Conservation (phyloP, 92 coral and sea anemone genomes). For the Paramuricea clavata region DNA sequence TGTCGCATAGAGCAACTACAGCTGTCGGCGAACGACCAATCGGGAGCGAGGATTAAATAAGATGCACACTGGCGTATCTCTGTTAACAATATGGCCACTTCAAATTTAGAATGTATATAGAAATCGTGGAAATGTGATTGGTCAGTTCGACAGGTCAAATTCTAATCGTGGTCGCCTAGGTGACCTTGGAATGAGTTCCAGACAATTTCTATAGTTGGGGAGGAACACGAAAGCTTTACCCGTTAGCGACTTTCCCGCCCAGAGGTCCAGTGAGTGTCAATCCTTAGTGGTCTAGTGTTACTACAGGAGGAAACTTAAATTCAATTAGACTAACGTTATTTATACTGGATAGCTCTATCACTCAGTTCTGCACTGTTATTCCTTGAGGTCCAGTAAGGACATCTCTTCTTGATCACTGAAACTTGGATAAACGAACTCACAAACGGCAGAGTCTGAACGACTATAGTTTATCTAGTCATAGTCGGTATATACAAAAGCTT, state of each 20-base stretch:
- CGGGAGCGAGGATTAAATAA: not conserved
- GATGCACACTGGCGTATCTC: not conserved
- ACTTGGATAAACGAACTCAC: no score
- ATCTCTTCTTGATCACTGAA: no score
- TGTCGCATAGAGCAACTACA: conserved; percentile 1
- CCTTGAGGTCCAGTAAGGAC: not conserved
- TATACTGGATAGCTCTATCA: not conserved
- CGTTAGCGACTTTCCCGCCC: no score
- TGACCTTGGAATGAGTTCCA: conserved; percentile 10
- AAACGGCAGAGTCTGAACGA: no score
- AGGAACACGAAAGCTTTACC: no score
- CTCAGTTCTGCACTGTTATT: not conserved
- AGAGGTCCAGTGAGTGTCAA: no score
- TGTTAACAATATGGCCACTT: conserved; percentile 21
- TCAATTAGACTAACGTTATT: not conserved
- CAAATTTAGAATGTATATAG: not conserved
- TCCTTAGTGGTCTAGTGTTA: no score
- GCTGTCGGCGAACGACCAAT: conserved; percentile 24
- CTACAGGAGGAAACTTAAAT: not conserved
- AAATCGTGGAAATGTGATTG: not conserved
- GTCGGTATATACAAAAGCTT: no score
- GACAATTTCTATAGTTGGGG: no score
- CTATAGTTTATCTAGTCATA: no score
- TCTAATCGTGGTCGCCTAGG: not conserved
- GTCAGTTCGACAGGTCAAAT: not conserved